Evolutionary conservation across 2,797 vertebrate species (phyloP).

Genomic region (Lepilemur ruficaudatus): DNA sequence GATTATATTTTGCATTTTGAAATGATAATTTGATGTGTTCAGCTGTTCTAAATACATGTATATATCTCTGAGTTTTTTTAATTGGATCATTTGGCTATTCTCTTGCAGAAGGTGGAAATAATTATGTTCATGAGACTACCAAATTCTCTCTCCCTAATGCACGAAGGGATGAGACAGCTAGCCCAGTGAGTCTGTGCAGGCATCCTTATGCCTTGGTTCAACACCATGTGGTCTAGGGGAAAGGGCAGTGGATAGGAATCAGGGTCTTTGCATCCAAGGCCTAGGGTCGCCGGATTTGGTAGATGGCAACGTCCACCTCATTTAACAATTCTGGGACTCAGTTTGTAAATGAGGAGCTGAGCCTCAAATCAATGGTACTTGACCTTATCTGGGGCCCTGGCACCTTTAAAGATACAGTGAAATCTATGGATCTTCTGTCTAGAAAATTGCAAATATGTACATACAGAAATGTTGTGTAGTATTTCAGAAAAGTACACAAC

Average conservation of each 20-base stretch:
- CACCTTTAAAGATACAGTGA: background rate
- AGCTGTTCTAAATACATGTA: background rate
- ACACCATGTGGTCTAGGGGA: background rate
- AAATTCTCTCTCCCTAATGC: background rate
- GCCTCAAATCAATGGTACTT: background rate
- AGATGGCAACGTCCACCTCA: background rate
- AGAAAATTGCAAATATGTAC: background rate
- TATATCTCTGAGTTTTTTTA: background rate
- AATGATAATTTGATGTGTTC: background rate
- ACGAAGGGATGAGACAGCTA: background rate
- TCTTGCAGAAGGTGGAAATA: background rate
- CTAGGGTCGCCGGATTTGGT: background rate
- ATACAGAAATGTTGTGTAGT: background rate
- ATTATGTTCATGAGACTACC: background rate
- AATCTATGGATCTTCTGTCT: background rate
- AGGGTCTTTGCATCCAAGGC: background rate
- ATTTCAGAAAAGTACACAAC: background rate
- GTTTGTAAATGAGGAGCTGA: background rate
- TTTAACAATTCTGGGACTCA: background rate
- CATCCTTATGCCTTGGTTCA: background rate
- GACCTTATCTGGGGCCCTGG: background rate
- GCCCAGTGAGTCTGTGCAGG: background rate
- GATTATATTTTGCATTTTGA: background rate
- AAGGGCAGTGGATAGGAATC: background rate
- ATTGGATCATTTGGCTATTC: background rate